Evolutionary conservation across 2,797 vertebrate genomes (phyloP), one percentile per base, ranked within the genome.

Genomic region (Moxostoma hubbsi): DNA sequence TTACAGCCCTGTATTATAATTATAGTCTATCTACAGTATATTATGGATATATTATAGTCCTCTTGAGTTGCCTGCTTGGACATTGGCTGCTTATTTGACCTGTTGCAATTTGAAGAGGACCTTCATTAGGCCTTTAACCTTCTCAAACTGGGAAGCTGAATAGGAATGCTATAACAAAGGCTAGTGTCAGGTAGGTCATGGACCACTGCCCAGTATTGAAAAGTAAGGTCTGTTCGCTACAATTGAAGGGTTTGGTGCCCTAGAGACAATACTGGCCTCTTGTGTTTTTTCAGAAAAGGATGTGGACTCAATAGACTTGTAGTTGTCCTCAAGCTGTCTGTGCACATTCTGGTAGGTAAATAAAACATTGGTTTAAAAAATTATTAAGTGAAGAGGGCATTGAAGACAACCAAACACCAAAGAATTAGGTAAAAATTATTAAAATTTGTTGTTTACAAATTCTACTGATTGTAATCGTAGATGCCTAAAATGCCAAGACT

Each of bases 121-220:
- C 68, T 79, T 80, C 16, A 79, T 68, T 79, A 78, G 75, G 7
- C 77, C 51, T 36, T 46, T 73, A 71, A 49, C 76, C 62, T n/a
- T 36, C 55, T 75, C 55, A 70, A 66, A 59, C 57, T 57, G 1
- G 16, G 64, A 43, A 18, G 16, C 53, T 80, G 53, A 59, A 76
- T 77, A 61, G 59, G 5, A 36, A 64, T 54, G 9, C 5, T 49
- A 2, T 7, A 10, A 80, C 69, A 80, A 82, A 80, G 49, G 54
- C 65, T 62, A 46, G 7, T 55, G 69, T 67, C 66, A 77, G 61
- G 69, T 77, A 66, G 57, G 46, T 47, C 15, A 46, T 58, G 63
- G 54, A 66, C 53, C 18, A 69, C 43, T 36, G 62, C 11, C 46
- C 4, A 46, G 58, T 43, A 47, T n/a, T 76, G 49, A 70, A 36